Conservation (phyloP, 2,797 vertebrate species). For the Hirundo rustica region DNA sequence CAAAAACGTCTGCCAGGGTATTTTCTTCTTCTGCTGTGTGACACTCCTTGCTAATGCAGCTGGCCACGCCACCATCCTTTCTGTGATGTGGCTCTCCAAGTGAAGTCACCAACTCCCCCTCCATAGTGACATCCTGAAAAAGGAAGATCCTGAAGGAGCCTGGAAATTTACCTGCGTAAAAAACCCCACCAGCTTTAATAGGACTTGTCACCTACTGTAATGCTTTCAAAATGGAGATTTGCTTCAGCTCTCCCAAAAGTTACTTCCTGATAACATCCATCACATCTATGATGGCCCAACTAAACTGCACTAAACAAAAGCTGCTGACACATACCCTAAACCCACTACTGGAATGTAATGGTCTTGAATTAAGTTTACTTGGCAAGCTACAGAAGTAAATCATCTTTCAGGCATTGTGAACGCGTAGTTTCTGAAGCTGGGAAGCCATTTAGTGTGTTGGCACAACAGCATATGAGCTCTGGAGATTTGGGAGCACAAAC, state of each 20-base stretch:
- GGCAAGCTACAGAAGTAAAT: background rate
- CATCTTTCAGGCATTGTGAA: background rate
- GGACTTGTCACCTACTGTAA: background rate
- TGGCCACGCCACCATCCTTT: background rate
- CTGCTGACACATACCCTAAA: background rate
- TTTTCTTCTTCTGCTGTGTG: background rate
- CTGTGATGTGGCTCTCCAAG: background rate
- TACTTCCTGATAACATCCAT: background rate
- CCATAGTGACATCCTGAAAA: background rate
- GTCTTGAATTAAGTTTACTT: background rate
- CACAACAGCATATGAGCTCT: background rate
- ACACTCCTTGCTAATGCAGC: background rate
- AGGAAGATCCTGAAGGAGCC: background rate
- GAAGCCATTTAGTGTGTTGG: background rate
- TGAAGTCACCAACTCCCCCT: background rate
- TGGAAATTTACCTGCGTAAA: background rate
- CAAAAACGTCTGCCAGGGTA: background rate
- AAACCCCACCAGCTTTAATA: fast-evolving
- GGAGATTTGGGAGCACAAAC: background rate
- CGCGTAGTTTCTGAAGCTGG: background rate
- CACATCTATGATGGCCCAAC: background rate
- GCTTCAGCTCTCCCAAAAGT: background rate
- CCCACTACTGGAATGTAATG: background rate
- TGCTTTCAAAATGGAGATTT: background rate
- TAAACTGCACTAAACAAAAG: background rate